phyloP scores from a whole-genome alignment of 2,797 vertebrate species.

The Naso thynnoides region DNA sequence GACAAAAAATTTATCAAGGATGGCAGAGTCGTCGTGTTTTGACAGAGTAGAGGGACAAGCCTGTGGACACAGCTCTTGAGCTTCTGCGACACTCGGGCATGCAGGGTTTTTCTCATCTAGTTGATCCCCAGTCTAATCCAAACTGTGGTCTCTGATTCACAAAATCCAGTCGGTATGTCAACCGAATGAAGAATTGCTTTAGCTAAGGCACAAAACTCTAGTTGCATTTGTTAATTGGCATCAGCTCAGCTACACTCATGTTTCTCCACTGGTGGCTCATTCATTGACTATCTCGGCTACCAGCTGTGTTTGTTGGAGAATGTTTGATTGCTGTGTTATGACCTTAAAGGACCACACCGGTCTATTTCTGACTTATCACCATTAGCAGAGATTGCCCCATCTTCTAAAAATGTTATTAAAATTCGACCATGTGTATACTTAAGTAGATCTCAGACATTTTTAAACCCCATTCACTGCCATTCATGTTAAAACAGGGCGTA shows the following conservation, averaged over 20 bases:
- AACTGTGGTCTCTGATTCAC: neutral
- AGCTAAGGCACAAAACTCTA: neutral
- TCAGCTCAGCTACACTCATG: neutral
- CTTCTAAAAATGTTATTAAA: too few relatives aligned
- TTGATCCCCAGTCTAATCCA: conserved; percentile 27
- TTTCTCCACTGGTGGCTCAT: neutral
- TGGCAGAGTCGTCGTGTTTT: conserved; percentile 58
- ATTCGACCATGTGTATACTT: too few relatives aligned
- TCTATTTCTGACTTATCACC: too few relatives aligned
- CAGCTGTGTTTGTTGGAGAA: too few relatives aligned
- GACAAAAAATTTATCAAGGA: conserved; percentile 59
- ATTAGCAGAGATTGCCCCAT: too few relatives aligned
- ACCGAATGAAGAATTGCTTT: conserved; percentile 12
- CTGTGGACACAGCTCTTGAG: conserved; percentile 49
- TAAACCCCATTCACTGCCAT: too few relatives aligned
- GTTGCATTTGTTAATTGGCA: neutral
- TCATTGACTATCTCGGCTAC: neutral
- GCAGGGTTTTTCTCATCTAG: conserved; percentile 42
- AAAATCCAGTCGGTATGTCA: conserved; percentile 6
- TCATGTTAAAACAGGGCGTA: too few relatives aligned
- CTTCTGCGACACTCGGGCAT: conserved; percentile 11
- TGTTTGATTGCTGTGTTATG: too few relatives aligned
- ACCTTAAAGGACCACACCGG: too few relatives aligned
- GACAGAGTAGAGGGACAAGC: conserved; percentile 56
- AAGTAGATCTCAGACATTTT: too few relatives aligned